Conservation (phyloP, 2,797 vertebrate genomes). For the Halcyon badia region DNA sequence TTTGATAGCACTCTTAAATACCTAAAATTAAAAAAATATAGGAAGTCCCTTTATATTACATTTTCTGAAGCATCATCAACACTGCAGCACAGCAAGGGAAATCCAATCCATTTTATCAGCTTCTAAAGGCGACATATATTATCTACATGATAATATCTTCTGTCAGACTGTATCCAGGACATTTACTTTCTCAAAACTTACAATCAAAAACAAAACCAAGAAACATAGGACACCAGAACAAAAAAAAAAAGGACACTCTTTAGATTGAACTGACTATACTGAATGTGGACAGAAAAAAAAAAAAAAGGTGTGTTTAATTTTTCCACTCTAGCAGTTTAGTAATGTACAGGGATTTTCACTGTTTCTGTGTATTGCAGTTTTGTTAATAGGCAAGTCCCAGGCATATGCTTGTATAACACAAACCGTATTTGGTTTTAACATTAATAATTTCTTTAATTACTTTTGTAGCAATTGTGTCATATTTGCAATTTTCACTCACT, state of each 20-base stretch:
- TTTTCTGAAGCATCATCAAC: conserved; percentile 14
- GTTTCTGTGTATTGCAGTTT: conserved; percentile 45
- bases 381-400: conserved; percentile 41
- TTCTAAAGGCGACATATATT: neutral
- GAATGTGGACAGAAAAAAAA: neutral
- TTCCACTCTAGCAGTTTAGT: conserved; percentile 42
- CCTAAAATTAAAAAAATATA: neutral
- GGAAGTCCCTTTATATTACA: neutral
- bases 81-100: conserved; percentile 1
- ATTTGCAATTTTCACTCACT: conserved; percentile 53
- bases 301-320: neutral
- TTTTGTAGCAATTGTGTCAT: conserved; percentile 32
- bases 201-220: neutral
- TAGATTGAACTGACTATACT: neutral
- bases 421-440: conserved; percentile 38
- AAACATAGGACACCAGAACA: neutral
- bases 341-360: conserved; percentile 24
- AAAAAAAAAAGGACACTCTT: neutral
- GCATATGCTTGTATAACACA: conserved; percentile 34
- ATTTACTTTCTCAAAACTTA: neutral
- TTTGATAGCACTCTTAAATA: neutral
- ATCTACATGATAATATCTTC: neutral
- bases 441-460: conserved; percentile 64
- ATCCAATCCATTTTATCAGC: neutral
- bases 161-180: neutral